These are phyloP conservation scores for Embidobia sp. DNA, from an alignment of 2,888 invertebrate genomes.

Conservation along the genomic window DNA sequence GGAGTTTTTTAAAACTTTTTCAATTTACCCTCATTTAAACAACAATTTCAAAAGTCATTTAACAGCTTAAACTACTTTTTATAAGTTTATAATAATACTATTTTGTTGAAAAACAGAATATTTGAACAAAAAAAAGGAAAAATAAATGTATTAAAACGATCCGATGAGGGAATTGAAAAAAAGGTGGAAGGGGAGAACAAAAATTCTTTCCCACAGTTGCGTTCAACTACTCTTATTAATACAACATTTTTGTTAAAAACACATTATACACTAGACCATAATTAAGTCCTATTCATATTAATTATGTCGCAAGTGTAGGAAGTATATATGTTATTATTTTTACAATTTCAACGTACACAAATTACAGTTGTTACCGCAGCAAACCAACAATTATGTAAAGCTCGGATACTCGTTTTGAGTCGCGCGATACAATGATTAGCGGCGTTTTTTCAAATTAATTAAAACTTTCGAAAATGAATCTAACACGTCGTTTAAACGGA, in stretches of 20 bases:
- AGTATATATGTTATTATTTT: constrained; percentile 32
- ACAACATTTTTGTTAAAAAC: constrained; percentile 12
- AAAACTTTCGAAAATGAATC: constrained; percentile 26
- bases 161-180: not conserved
- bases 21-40: too few species aligned
- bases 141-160: too few species aligned
- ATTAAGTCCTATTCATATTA: constrained; percentile 43
- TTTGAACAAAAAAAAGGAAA: too few species aligned
- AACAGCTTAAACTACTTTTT: too few species aligned
- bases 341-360: constrained; percentile 38
- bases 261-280: constrained; percentile 12
- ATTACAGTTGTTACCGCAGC: constrained; percentile 21
- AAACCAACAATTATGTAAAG: constrained; percentile 37
- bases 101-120: too few species aligned
- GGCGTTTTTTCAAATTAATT: constrained; percentile 19
- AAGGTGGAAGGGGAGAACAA: not conserved
- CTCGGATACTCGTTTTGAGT: constrained; percentile 19
- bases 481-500: too few species aligned
- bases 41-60: too few species aligned
- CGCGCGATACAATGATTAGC: constrained; percentile 12
- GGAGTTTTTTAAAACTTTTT: too few species aligned
- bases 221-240: constrained; percentile 20
- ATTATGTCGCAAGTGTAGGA: constrained; percentile 45
- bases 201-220: not conserved
- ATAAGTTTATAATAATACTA: too few species aligned